These are phyloP conservation scores for Strix aluco DNA, from an alignment of 2,113 vertebrate species.

Conservation along the genomic window DNA sequence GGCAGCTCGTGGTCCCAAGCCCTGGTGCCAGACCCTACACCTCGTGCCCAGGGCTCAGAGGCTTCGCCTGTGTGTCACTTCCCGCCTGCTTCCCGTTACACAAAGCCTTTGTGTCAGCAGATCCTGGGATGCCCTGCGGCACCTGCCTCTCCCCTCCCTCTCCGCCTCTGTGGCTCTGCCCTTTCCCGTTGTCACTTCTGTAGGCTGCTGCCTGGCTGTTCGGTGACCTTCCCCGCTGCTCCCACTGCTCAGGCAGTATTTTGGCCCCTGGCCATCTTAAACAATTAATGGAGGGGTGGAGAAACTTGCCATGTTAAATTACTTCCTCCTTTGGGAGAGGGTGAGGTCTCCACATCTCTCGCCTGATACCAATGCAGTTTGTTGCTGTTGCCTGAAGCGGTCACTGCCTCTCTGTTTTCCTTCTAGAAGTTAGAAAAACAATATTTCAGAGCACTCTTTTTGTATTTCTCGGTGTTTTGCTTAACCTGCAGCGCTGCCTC, in stretches of 20 bases:
- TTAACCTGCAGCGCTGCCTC: background rate
- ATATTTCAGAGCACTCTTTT: background rate
- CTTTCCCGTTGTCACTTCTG: constrained; percentile 52
- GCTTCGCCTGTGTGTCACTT: background rate
- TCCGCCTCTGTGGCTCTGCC: constrained; percentile 21
- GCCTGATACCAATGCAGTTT: background rate
- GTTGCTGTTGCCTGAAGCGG: constrained; percentile 39
- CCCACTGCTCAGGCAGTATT: background rate
- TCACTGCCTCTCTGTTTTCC: constrained; percentile 48
- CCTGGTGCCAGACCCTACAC: background rate
- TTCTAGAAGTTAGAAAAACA: constrained; percentile 22
- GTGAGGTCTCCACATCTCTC: constrained; percentile 14
- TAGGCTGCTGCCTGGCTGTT: constrained; percentile 23
- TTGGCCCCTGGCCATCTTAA: constrained; percentile 62
- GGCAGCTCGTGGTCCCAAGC: background rate
- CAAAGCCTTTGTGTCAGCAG: constrained; percentile 24
- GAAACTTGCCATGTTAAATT: constrained; percentile 65
- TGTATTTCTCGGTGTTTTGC: background rate
- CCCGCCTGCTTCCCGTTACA: background rate
- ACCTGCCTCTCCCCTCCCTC: constrained; percentile 46
- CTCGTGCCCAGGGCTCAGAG: background rate
- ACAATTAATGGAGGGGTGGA: constrained; percentile 68
- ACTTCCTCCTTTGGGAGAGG: constrained; percentile 57
- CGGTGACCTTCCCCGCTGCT: constrained; percentile 26
- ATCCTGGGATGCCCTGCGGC: constrained; percentile 17